Conservation (phyloP, 2,888 invertebrate species). For the Tetramorium bicarinatum region DNA sequence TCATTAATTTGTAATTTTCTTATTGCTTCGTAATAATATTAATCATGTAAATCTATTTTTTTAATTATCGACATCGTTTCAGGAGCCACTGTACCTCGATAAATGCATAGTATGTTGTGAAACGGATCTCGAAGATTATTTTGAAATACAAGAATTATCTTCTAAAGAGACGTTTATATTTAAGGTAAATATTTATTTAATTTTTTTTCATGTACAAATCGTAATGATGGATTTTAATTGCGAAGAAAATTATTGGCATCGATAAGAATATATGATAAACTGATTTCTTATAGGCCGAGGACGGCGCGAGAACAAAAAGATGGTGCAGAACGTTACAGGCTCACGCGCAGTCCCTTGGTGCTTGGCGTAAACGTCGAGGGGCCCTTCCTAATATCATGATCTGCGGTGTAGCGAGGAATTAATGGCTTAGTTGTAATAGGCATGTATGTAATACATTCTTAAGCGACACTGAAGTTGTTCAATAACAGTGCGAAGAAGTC, state of each 20-base stretch:
- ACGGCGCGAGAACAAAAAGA: constrained; percentile 93
- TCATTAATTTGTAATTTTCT: not conserved
- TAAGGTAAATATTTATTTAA: constrained; percentile 89
- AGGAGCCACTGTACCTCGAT: constrained; percentile 96
- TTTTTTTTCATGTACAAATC: not conserved
- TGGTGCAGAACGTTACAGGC: constrained; percentile 97
- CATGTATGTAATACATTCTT: constrained; percentile 21
- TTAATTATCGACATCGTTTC: constrained; percentile 54
- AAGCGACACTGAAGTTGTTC: constrained; percentile 29
- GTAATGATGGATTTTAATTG: not conserved
- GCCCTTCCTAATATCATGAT: constrained; percentile 99
- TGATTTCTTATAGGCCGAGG: constrained; percentile 92
- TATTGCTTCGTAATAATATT: not conserved
- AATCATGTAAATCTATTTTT: constrained; percentile 20
- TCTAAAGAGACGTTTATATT: constrained; percentile 97
- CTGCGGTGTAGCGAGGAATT: constrained; percentile 89
- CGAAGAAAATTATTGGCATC: not conserved
- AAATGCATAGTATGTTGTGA: constrained; percentile 97
- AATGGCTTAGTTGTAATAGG: constrained; percentile 55
- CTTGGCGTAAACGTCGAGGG: constrained; percentile 96
- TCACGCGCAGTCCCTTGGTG: constrained; percentile 96
- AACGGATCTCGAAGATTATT: constrained; percentile 96
- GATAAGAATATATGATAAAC: not conserved
- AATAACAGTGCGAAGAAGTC: constrained; percentile 15
- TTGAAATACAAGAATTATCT: constrained; percentile 97